phyloP scores from a whole-genome alignment of 2,888 invertebrate species.

The Mesochorus sp. region DNA sequence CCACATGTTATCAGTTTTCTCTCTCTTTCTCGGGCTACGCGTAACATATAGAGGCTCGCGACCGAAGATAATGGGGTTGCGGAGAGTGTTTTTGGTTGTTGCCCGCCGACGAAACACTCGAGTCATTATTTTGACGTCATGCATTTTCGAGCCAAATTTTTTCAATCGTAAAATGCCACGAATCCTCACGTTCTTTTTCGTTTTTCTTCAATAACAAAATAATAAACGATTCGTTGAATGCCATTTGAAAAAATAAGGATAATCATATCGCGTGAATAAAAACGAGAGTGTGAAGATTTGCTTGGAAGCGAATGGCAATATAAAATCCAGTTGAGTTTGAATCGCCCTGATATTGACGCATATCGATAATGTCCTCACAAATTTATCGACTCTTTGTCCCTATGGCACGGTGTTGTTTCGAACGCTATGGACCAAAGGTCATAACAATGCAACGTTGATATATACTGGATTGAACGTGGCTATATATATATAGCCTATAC shows the following conservation, averaged over 20 bases:
- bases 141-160: not conserved
- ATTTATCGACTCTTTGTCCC: conserved; percentile 55
- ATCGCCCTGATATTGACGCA: conserved; percentile 57
- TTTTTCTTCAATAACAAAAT: not conserved
- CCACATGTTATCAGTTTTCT: conserved; percentile 30
- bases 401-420: not conserved
- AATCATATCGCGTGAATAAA: too few relatives aligned
- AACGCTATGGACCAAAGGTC: conserved; percentile 17
- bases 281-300: too few relatives aligned
- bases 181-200: conserved; percentile 9
- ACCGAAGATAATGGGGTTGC: conserved; percentile 58
- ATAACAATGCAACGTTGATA: conserved; percentile 17
- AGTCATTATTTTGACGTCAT: conserved; percentile 53
- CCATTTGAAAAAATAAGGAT: not conserved
- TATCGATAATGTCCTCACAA: conserved; percentile 60
- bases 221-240: too few relatives aligned
- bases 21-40: conserved; percentile 20
- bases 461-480: conserved; percentile 25
- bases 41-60: conserved; percentile 51
- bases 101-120: conserved; percentile 42
- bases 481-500: not conserved
- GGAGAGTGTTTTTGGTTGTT: conserved; percentile 63
- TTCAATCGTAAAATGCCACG: not conserved
- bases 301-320: too few relatives aligned
- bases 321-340: not conserved